phyloP scores from a whole-genome alignment of 1,140 invertebrate species.

The Rhynchophorus ferrugineus region DNA sequence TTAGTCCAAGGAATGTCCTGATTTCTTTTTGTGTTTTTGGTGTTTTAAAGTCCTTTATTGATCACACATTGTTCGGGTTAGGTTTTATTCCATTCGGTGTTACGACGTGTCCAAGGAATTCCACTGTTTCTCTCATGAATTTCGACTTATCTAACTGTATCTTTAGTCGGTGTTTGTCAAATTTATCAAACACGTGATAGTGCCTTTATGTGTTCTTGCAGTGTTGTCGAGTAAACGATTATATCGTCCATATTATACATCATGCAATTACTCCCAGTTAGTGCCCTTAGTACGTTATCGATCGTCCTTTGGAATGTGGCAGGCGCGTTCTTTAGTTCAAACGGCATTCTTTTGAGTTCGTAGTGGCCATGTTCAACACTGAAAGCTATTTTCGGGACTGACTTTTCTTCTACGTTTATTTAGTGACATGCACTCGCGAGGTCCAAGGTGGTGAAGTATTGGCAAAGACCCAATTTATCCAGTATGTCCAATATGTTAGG shows the following conservation, averaged over 20 bases:
- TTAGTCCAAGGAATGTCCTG: conserved; percentile 29
- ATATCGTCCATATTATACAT: conserved; percentile 24
- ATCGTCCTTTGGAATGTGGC: no score
- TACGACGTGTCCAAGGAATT: conserved; percentile 27
- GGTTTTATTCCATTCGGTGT: conserved; percentile 27
- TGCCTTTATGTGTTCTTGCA: conserved; percentile 23
- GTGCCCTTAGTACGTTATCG: no score
- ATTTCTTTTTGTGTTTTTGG: conserved; percentile 27
- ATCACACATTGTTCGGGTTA: conserved; percentile 26
- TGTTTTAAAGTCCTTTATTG: conserved; percentile 25
- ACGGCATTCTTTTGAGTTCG: conserved; percentile 37
- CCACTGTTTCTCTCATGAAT: conserved; percentile 33
- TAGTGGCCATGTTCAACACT: no score
- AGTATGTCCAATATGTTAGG: conserved; percentile 46
- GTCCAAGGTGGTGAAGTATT: no score
- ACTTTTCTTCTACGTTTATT: no score
- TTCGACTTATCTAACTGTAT: conserved; percentile 25
- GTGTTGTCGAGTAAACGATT: conserved; percentile 6
- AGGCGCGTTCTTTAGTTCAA: no score
- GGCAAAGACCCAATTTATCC: conserved; percentile 37
- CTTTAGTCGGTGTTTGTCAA: no score
- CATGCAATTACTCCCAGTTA: conserved; percentile 34
- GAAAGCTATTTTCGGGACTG: no score
- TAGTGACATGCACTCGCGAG: no score
- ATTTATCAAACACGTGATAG: conserved; percentile 13